Conservation (phyloP, 2,888 invertebrate species). For the Melipona bicolor region DNA sequence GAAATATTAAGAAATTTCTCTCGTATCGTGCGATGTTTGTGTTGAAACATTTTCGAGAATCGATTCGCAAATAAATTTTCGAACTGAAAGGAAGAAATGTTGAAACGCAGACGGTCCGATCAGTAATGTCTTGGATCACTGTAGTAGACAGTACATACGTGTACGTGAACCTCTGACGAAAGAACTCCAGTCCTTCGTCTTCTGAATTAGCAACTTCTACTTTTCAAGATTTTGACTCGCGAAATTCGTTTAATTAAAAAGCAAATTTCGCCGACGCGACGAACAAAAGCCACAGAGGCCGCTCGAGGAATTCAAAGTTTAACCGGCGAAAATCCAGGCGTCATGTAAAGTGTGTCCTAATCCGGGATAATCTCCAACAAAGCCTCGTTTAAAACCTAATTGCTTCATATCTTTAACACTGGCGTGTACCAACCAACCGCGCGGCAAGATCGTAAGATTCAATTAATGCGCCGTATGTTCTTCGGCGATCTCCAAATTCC, state of each 20-base stretch:
- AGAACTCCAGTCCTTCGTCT: not conserved
- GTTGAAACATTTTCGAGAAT: too few relatives aligned
- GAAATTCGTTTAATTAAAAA: constrained; percentile 6
- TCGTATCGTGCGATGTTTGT: too few relatives aligned
- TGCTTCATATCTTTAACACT: constrained; percentile 13
- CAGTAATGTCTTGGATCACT: not conserved
- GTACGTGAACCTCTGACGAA: accelerated
- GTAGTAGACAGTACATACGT: not conserved
- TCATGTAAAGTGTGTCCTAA: constrained; percentile 18
- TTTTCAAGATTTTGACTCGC: not conserved
- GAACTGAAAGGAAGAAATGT: not conserved
- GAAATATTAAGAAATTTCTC: too few relatives aligned
- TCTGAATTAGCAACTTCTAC: not conserved
- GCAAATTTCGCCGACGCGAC: not conserved
- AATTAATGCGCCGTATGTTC: constrained; percentile 1
- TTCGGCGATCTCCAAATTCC: not conserved
- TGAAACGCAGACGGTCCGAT: not conserved
- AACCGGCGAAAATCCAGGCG: constrained; percentile 3
- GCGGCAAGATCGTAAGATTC: constrained; percentile 10
- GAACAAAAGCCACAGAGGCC: not conserved
- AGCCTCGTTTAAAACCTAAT: constrained; percentile 24
- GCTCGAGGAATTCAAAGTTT: not conserved
- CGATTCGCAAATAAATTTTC: not conserved
- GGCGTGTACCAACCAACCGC: constrained; percentile 13
- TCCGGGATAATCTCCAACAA: constrained; percentile 16